These are phyloP conservation scores for Gadus macrocephalus DNA, from an alignment of 2,113 vertebrate species.

Conservation along the genomic window DNA sequence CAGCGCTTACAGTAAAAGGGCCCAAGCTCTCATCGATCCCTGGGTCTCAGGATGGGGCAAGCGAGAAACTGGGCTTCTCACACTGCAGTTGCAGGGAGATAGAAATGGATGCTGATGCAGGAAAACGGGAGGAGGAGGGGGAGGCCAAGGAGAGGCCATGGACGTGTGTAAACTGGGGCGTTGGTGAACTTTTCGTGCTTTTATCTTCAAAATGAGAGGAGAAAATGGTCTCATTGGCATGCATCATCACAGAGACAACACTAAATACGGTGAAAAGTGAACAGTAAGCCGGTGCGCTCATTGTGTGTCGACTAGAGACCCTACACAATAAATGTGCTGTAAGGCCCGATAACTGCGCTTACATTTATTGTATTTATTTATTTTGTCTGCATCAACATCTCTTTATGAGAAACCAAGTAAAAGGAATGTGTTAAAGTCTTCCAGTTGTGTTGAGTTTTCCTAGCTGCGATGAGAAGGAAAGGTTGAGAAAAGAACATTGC, in stretches of 20 bases:
- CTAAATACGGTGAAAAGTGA: constrained; percentile 44
- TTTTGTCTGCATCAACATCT: not conserved
- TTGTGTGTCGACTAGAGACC: too few relatives aligned
- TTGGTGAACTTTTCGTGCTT: too few relatives aligned
- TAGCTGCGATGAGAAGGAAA: constrained; percentile 33
- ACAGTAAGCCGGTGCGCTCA: constrained; percentile 28
- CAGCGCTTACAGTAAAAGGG: constrained; percentile 73
- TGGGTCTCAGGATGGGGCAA: constrained; percentile 33
- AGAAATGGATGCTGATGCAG: constrained; percentile 62
- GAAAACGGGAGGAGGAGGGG: constrained; percentile 48
- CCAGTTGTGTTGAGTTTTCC: constrained; percentile 48
- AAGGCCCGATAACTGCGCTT: not conserved
- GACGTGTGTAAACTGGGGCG: constrained; percentile 27
- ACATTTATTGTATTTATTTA: not conserved
- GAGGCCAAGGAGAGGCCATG: constrained; percentile 63
- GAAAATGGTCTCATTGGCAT: constrained; percentile 51
- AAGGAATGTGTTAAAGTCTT: not conserved
- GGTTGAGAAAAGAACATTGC: constrained; percentile 39
- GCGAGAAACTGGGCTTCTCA: constrained; percentile 39
- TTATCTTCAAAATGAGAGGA: constrained; percentile 40
- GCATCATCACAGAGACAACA: constrained; percentile 20
- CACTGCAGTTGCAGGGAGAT: constrained; percentile 44
- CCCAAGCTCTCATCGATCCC: constrained; percentile 66
- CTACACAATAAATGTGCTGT: too few relatives aligned
- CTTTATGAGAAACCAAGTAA: not conserved